Percentiles rank a stretch among this genome's conserved stretches.
Evolutionary conservation across 2,797 vertebrate species (phyloP).

Genomic region (Anguilla megastoma): DNA sequence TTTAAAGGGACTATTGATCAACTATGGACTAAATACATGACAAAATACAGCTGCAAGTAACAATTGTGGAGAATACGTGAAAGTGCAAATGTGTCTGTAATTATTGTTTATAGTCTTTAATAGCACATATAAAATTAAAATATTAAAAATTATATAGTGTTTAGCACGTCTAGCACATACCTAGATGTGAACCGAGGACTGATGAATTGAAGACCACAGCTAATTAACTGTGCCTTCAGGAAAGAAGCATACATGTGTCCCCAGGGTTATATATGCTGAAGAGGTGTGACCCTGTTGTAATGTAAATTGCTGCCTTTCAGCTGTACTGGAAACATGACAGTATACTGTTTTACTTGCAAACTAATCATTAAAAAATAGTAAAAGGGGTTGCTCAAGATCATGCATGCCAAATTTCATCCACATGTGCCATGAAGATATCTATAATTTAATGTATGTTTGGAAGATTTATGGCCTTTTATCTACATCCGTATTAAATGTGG

Average conservation of each 20-base stretch:
- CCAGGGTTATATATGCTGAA: background rate
- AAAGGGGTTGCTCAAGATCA: background rate
- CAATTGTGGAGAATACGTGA: background rate
- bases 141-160: too few relatives aligned
- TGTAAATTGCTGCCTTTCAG: background rate
- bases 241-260: too few relatives aligned
- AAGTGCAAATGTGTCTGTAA: background rate
- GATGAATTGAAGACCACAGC: background rate
- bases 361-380: too few relatives aligned
- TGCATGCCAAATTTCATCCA: background rate
- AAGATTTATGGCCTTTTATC: background rate
- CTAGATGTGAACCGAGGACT: background rate
- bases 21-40: background rate
- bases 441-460: background rate
- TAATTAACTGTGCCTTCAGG: background rate
- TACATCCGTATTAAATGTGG: background rate
- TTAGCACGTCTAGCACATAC: background rate
- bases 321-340: background rate
- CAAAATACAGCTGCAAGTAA: background rate
- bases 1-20: background rate
- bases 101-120: background rate
- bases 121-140: background rate
- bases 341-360: background rate
- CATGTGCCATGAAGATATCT: background rate
- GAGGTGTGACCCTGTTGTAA: background rate